Conservation (phyloP, 2,113 vertebrate genomes). For the Lagopus muta region DNA sequence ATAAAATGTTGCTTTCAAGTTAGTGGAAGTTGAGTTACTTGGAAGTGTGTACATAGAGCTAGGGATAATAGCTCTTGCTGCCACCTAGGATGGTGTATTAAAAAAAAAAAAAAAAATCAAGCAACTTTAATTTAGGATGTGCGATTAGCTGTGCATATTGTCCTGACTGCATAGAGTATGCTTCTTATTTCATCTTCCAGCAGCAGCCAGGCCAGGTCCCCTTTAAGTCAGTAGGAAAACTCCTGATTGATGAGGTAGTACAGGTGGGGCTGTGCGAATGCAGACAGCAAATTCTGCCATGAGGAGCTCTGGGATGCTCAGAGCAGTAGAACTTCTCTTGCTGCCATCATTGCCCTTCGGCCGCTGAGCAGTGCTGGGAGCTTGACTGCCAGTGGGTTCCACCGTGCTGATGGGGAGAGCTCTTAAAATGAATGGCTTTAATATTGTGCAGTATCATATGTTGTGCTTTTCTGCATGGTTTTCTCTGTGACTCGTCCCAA, state of each 20-base stretch:
- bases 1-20: constrained; percentile 26
- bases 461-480: neutral
- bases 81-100: neutral
- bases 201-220: neutral
- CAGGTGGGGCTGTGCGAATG: neutral
- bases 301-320: neutral
- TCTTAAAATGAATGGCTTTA: neutral
- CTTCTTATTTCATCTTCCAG: neutral
- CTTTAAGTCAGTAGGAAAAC: neutral
- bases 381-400: neutral
- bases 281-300: neutral
- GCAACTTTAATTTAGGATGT: neutral
- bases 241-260: neutral
- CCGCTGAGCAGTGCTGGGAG: neutral
- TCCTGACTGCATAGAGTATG: neutral
- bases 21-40: neutral
- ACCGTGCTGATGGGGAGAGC: accelerated
- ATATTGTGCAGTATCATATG: neutral
- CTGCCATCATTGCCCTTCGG: neutral
- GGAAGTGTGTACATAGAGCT: neutral
- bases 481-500: neutral
- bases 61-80: neutral
- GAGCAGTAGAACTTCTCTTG: neutral
- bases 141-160: neutral
- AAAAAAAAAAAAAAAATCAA: neutral